Evolutionary conservation across 2,113 vertebrate genomes (phyloP), one percentile per base, ranked within the genome.

Genomic region (Thamnophis sirtalis): DNA sequence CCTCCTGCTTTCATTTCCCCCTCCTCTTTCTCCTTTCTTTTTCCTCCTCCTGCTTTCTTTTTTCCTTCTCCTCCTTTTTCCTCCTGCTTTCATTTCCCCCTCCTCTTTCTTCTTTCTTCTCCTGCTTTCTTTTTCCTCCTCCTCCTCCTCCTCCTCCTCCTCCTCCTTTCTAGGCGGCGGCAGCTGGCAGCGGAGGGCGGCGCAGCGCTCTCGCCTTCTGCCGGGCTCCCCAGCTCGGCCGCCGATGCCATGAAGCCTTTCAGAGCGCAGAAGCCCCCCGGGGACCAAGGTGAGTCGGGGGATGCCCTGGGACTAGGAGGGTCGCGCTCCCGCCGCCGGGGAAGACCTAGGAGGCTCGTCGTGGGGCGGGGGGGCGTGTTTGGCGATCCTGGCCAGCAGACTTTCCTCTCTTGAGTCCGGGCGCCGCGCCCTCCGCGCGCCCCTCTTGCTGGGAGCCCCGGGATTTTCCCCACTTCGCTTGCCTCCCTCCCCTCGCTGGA

Each of bases 191-290:
- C 60, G 60, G 60, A 68, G 3, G 28, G 10, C 28, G 63, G 63
- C 63, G 63, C 28, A 5, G 28, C 11, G 63, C 63, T 33, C 63
- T 68, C 63, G 28, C 63, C 63, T 68, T 1, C 13, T 68, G 13
- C 63, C 28, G 28, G 28, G 28, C 63, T n/a, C 63, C 2, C 28
- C 28, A 33, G 63, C 63, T 68, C 63, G 1, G 11, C n/a, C 11
- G 63, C 28, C 63, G n/a, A 13, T 68, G 92, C 90, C 54, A 96
- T 96, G 96, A 96, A 96, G 55, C 89, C 95, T 1, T 94, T 91
- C 22, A 38, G 84, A 58, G 92, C 87, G 0, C 89, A 94, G 89
- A 54, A 68, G 17, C 3, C 80, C 5, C 55, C 93, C 11, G 80
- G 90, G 8, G 56, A 92, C 13, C 86, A 55, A 94, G 95, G 96